Base-by-base conservation (phyloP, 1,140 invertebrate species). In the Heliothis virescens region DNA sequence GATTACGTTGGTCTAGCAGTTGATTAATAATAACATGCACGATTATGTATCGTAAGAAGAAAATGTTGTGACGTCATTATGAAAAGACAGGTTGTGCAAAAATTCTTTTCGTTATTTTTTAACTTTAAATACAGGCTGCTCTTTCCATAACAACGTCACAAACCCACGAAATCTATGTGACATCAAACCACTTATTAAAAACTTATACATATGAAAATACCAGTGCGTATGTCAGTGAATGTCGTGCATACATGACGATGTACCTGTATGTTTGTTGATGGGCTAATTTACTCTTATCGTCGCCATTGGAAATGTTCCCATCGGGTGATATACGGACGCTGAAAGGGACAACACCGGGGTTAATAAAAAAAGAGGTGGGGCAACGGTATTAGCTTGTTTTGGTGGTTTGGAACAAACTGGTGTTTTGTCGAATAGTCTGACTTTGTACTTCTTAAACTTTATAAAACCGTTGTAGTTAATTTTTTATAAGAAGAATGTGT, bases 181-280 rank as follows among this genome's bases (percentile, higher is more conserved):
- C 29, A 78, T 69, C 62, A 78, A 78, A 78, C 63, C 75, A 41
- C 9, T 29, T 18, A 59, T 75, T 75, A 26, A 62, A 29, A 53
- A 12, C 21, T 29, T 9, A 74, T 34, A 34, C 1, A 69, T 78
- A 69, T 18, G 65, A 47, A 78, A 26, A 48, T 55, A 83, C 62
- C 77, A 81, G 89, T 91, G 89, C 88, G 80, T 79, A 86, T 90
- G 85, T 85, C 71, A 77, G 85, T 88, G 89, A 85, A 80, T 81
- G 87, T 86, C 67, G 89, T 91, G 90, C 87, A 53, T 82, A 90
- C 89, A 84, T 89, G 87, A 83, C 80, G 81, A 89, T 91, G 86
- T 95, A 98, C 97, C 97, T 97, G 95, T 98, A 98, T 47, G 97
- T 98, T 95, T 98, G 97, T 89, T 97, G 97, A 94, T 97, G 97